Evolutionary conservation across 2,113 vertebrate species (phyloP).

Genomic region (Hiodon alosoides): DNA sequence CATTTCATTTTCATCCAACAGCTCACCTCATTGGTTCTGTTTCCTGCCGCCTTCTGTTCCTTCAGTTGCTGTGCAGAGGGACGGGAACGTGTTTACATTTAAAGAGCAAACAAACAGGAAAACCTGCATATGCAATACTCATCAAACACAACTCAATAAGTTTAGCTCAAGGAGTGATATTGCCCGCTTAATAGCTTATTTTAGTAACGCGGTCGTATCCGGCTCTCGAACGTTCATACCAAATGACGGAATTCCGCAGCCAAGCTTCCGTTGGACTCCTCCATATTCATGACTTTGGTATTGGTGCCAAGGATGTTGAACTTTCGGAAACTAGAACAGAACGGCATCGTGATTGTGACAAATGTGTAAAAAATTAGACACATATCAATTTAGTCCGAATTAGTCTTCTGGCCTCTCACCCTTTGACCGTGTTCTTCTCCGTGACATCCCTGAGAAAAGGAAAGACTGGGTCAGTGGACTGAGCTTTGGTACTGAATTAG

Average conservation of each 20-base stretch:
- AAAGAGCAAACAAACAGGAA: background rate
- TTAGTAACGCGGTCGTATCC: background rate
- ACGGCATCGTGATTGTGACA: slow-evolving; percentile 3
- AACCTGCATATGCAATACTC: slow-evolving; percentile 7
- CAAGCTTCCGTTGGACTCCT: slow-evolving; percentile 73
- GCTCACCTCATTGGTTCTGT: slow-evolving; percentile 75
- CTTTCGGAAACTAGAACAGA: slow-evolving; percentile 66
- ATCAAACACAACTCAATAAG: background rate
- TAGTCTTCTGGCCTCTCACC: slow-evolving; percentile 59
- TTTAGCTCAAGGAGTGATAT: background rate
- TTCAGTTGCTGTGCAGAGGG: slow-evolving; percentile 71
- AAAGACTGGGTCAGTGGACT: background rate
- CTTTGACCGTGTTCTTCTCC: slow-evolving; percentile 70
- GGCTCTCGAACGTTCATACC: slow-evolving; percentile 58
- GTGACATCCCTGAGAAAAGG: slow-evolving; percentile 70
- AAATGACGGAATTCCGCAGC: slow-evolving; percentile 83
- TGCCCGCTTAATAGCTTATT: background rate
- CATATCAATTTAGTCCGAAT: background rate
- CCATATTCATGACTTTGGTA: slow-evolving; percentile 83
- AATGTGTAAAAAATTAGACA: background rate
- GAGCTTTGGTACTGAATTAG: background rate
- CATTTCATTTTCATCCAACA: background rate
- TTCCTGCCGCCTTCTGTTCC: slow-evolving; percentile 68
- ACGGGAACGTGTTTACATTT: background rate
- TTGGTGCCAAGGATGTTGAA: slow-evolving; percentile 76